Evolutionary conservation across 2,113 vertebrate genomes (phyloP), one percentile per base, ranked within the genome.

Genomic region (Tor tambroides): DNA sequence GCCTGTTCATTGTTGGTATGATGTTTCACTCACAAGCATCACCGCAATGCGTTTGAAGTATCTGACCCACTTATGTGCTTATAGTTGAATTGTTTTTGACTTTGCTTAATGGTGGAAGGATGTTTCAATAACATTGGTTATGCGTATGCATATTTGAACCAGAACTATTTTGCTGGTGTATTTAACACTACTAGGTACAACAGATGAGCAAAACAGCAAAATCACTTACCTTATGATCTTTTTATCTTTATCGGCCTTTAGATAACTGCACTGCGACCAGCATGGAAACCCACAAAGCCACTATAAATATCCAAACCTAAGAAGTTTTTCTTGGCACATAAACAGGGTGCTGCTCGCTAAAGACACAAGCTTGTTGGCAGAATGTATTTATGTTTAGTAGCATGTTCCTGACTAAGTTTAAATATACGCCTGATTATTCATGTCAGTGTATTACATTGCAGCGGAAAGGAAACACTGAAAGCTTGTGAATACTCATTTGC

Each of bases 301-400:
- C 87, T 85, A 86, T 83, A 88, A 92, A 92, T 91, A 85, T 75
- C 88, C 85, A 65, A 90, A 67, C 87, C 75, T 12, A 83, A 85
- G 80, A 54, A 87, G 87, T 89, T 92, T 88, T 90, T 86, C 90
- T 88, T 92, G 89, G 90, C 89, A 86, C 80, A 78, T 83, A 2
- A 30, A 54, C 12, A 83, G 80, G 85, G 65, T 49, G 32, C 49
- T 61, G 87, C 85, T 87, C 69, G 80, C 87, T 86, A 89, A 91
- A 77, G 87, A 49, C 76, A 89, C 46, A 43, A n/a, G 82, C 84
- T 87, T 85, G 76, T 86, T 85, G 87, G 67, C 69, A 56, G 80
- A 87, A 83, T 84, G 78, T 79, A 89, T 76, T 91, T 84, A 83
- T 49, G 86, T 88, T 89, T 82, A 32, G 21, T 38, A 91, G 77